Conservation (phyloP, 2,797 vertebrate genomes). For the Poecile montanus region DNA sequence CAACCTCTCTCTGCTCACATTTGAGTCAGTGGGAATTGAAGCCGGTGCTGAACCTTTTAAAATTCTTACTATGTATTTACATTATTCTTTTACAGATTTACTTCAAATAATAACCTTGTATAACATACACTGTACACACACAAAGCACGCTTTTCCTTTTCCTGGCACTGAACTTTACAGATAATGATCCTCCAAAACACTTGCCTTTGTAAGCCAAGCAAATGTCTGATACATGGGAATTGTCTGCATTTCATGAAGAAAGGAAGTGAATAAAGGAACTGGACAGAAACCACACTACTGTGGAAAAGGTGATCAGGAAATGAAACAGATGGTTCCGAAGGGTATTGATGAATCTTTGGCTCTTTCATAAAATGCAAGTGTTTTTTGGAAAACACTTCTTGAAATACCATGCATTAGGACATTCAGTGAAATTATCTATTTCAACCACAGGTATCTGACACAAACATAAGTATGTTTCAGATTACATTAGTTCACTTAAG, state of each 20-base stretch:
- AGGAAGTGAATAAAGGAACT: not conserved
- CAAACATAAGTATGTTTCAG: constrained; percentile 12
- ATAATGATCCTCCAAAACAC: not conserved
- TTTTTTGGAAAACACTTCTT: constrained; percentile 8
- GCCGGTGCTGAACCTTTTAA: constrained; percentile 5
- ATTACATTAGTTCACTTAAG: constrained; percentile 36
- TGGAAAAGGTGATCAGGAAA: constrained; percentile 33
- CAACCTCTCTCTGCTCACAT: not conserved
- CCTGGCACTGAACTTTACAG: not conserved
- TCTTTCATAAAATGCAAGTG: not conserved
- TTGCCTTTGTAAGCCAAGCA: not conserved
- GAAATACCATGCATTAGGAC: not conserved
- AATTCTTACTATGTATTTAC: constrained; percentile 34
- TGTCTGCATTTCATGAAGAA: not conserved
- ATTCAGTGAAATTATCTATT: constrained; percentile 14
- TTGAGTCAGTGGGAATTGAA: not conserved
- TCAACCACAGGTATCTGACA: constrained; percentile 3
- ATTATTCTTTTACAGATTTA: constrained; percentile 33
- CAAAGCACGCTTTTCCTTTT: not conserved
- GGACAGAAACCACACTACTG: not conserved
- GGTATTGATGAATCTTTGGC: not conserved
- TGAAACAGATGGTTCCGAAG: not conserved
- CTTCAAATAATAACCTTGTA: not conserved
- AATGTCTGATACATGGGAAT: not conserved
- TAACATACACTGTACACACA: not conserved